Percentiles rank a stretch among this genome's conserved stretches.
Evolutionary conservation across 2,113 vertebrate genomes (phyloP).

Genomic region (Tragelaphus imberbis): DNA sequence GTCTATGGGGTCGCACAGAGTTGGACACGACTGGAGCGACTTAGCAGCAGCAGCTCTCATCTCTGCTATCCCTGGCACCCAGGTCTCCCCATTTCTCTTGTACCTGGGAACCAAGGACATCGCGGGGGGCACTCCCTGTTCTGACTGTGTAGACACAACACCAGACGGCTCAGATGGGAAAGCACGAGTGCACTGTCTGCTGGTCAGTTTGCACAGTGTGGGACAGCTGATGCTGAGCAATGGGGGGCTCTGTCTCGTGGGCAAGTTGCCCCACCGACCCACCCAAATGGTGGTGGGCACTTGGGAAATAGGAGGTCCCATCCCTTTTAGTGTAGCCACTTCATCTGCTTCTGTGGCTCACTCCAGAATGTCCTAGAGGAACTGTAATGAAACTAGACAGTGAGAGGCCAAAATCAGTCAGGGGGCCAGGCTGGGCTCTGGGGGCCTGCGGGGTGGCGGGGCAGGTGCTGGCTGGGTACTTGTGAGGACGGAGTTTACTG

Average conservation of each 20-base stretch:
- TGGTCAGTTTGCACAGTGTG: not conserved
- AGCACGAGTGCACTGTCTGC: fast-evolving
- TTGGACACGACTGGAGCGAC: no score
- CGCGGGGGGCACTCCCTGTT: not conserved
- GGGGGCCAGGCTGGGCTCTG: not conserved
- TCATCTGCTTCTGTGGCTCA: not conserved
- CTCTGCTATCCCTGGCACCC: no score
- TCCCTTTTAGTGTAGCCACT: not conserved
- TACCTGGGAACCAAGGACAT: not conserved
- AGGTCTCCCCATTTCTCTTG: not conserved
- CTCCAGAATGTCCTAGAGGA: not conserved
- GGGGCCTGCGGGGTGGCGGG: fast-evolving
- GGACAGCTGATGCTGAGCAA: not conserved
- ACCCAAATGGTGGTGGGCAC: fast-evolving
- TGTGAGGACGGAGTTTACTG: not conserved
- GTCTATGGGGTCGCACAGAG: no score
- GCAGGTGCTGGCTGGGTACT: not conserved
- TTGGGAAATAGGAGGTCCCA: fast-evolving
- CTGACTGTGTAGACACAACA: fast-evolving
- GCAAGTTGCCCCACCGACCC: not conserved
- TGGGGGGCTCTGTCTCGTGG: not conserved
- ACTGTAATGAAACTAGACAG: not conserved
- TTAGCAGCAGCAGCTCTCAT: no score
- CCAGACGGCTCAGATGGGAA: not conserved
- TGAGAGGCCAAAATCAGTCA: not conserved